Evolutionary conservation across 92 coral and sea anemone species (phyloP).

Genomic region (Pocillopora grandis): DNA sequence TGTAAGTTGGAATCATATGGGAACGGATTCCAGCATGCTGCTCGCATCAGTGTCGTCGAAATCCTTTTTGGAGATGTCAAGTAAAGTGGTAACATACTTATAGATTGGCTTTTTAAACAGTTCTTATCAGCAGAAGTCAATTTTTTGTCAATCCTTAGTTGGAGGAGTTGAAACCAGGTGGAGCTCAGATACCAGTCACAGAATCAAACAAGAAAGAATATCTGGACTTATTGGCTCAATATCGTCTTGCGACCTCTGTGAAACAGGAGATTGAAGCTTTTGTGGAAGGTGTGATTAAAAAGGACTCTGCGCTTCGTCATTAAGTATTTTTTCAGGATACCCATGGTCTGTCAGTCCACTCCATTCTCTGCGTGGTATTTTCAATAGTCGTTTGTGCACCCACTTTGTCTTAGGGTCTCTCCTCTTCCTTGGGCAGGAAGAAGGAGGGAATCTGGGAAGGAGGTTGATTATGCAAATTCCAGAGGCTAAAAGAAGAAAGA

Average conservation of each 20-base stretch:
- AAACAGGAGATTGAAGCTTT: conserved; percentile 83
- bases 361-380: too few species aligned
- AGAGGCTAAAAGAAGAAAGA: too few species aligned
- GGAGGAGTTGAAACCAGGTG: conserved; percentile 87
- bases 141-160: conserved; percentile 27
- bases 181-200: conserved; percentile 84
- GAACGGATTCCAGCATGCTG: too few species aligned
- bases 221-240: conserved; percentile 80
- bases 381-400: background rate
- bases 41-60: too few species aligned
- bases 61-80: too few species aligned
- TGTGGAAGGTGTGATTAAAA: conserved; percentile 71
- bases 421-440: too few species aligned
- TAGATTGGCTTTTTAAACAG: too few species aligned
- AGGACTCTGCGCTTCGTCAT: background rate
- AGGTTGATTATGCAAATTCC: too few species aligned
- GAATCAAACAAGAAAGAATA: conserved; percentile 84
- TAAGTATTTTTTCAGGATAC: background rate
- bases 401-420: background rate
- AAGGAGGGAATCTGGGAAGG: too few species aligned
- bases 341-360: too few species aligned
- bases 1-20: too few species aligned
- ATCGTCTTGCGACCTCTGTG: conserved; percentile 72
- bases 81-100: too few species aligned
- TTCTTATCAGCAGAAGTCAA: background rate